A percentile compares a stretch with the other conserved stretches of the same genome.
Evolutionary conservation across 2,797 vertebrate species (phyloP).

Genomic region (Platalea minor): DNA sequence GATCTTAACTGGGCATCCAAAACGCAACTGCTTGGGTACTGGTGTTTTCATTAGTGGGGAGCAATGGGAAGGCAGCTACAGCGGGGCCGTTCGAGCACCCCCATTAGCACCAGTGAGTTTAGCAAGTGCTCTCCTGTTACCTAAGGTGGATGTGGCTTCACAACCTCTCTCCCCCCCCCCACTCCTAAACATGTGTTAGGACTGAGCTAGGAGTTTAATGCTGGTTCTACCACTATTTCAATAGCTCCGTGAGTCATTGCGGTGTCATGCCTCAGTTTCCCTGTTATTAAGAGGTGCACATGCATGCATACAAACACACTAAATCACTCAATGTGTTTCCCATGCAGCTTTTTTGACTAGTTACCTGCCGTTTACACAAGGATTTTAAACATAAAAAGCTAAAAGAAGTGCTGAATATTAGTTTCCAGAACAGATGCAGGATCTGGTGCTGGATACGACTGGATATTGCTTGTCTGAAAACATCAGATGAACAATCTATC

Average conservation of each 20-base stretch:
- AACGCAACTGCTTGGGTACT: background rate
- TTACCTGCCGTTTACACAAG: background rate
- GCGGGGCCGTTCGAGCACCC: background rate
- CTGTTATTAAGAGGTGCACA: constrained; percentile 14
- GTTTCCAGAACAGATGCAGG: background rate
- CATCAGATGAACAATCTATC: background rate
- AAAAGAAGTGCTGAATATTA: background rate
- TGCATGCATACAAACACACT: background rate
- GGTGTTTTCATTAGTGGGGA: background rate
- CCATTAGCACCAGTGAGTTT: background rate
- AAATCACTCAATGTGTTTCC: background rate
- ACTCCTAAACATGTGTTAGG: background rate
- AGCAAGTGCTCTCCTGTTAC: background rate
- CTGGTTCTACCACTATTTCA: background rate
- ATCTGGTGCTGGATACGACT: background rate
- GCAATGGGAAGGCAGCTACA: background rate
- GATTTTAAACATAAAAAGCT: background rate
- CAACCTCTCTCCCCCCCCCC: fast-evolving
- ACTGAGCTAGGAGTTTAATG: background rate
- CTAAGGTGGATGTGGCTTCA: background rate
- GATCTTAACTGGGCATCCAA: background rate
- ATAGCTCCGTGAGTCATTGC: background rate
- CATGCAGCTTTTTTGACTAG: background rate
- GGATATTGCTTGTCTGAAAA: background rate
- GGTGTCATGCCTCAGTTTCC: constrained; percentile 20